Evolutionary conservation across 2,113 vertebrate species (phyloP), one percentile per base, ranked within the genome.

Genomic region (Enhydra lutris): DNA sequence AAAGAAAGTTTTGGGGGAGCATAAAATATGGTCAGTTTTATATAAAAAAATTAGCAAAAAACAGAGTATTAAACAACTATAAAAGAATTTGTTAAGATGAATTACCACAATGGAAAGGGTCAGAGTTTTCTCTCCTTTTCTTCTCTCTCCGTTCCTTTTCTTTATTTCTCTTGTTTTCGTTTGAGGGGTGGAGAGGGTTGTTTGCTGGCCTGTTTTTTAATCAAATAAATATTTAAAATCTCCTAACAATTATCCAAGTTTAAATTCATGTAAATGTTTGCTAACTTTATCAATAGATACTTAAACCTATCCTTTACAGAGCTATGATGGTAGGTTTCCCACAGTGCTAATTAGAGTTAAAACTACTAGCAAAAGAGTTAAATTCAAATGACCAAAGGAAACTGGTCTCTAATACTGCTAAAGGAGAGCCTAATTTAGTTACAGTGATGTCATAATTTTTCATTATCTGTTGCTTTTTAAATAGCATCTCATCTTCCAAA

Each of bases 201-300:
- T 87, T 82, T 71, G 52, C 29, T 83, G 61, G 39, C 20, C 92
- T 83, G 20, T 71, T 95, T 93, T 94, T 96, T 91, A 88, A 71
- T 74, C 36, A 76, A 59, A 0, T 69, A 50, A 85, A 57, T 86
- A 82, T 81, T 94, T 92, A 67, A 92, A 76, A 47, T 85, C 69
- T 80, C 13, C 42, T 91, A 94, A 95, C 78, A 84, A 61, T 91
- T 94, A 63, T 59, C 59, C 76, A 93, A 20, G 7, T 93, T 87
- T 96, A 86, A 86, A n/a, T 76, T 89, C 78, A 55, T 86, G 78
- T 95, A 61, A 89, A 47, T 74, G 59, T 67, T 95, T 97, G 63
- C 71, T 78, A 92, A 78, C n/a, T 73, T 94, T 81, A 78, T 47
- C 31, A 85, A 93, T 55, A 84, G 23, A 39, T 81, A 59, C 83